Evolutionary conservation across 2,797 vertebrate genomes (phyloP).

Genomic region (Sebastes melanostomus): DNA sequence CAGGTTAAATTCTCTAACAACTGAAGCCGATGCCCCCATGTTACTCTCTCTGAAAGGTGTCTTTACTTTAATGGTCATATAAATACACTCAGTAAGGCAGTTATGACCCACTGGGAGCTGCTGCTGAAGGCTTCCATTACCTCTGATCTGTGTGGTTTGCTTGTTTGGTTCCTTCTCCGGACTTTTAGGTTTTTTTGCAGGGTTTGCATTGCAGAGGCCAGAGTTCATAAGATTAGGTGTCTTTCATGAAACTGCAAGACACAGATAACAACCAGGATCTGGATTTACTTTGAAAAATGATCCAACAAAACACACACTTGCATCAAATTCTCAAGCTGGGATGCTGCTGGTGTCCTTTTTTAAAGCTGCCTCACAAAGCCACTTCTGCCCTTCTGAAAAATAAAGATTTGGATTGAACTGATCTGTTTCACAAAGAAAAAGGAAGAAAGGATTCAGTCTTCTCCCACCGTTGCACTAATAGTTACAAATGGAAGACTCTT

Average conservation of each 20-base stretch:
- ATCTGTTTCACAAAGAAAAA: constrained; percentile 11
- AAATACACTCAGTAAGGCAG: constrained; percentile 9
- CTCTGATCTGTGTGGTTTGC: neutral
- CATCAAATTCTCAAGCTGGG: neutral
- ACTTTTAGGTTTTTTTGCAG: neutral
- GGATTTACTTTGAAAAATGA: constrained; percentile 12
- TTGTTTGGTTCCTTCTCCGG: neutral
- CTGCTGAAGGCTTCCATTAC: neutral
- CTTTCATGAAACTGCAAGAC: neutral
- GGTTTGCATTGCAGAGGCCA: neutral
- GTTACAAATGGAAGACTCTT: constrained; percentile 50
- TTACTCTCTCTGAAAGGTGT: neutral
- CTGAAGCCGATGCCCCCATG: neutral
- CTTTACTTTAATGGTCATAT: constrained; percentile 10
- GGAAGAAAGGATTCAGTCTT: constrained; percentile 22
- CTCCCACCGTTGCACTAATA: constrained; percentile 33
- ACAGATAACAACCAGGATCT: neutral
- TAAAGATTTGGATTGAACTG: constrained; percentile 27
- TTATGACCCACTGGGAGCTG: neutral
- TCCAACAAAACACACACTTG: neutral
- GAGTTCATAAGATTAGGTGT: neutral
- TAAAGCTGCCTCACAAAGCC: constrained; percentile 17
- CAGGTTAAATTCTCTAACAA: neutral
- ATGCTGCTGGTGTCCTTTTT: constrained; percentile 10
- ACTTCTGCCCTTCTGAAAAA: constrained; percentile 27